Base-by-base conservation (phyloP, 2,113 vertebrate species). In the Burhinus oedicnemus region DNA sequence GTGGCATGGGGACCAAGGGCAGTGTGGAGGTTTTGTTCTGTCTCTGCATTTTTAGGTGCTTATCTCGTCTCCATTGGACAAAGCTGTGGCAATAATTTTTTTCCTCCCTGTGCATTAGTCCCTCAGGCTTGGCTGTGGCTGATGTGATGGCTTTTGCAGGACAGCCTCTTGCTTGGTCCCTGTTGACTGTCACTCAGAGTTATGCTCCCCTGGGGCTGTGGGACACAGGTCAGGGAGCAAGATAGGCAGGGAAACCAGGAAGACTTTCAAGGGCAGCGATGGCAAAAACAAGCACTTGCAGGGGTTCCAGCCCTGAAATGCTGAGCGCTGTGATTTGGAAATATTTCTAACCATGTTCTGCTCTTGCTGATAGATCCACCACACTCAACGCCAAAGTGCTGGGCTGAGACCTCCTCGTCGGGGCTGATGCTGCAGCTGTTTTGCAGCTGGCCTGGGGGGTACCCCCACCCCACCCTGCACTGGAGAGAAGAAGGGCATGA, bases 371-470 rank as follows among this genome's bases (percentile, higher is more conserved):
- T 71, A 99, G 99, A 98, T 51, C 96, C 97, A 60, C 98, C 99
- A 2, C 90, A 93, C 0, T 93, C 93, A 8, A 86, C 97, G 30
- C 99, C 98, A 0, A 96, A 97, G 52, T 99, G 99, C 83, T 95
- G 79, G 87, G 99, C 98, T 89, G 92, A 93, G 22, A 57, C 51
- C 10, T 90, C 81, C 3, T 76, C 65, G 0, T 92, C 94, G 1
- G 75, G 86, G 2, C 92, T 97, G 36, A 72, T 75, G 20, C 76
- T 99, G 71, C 92, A 97, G 71, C 98, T 99, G 91, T 97, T 49
- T 84, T 99, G 99, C 97, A 97, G 34, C 89, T 99, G 99, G 99
- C 85, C 94, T 0, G 99, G 98, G 15, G 98, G 98, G 1, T 98
- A 99, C 85, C 99, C 99, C 26, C 47, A 95, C 32, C 99, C 99